These are phyloP conservation scores for Conops quadrifasciatus DNA, from an alignment of 2,888 invertebrate genomes.

Conservation along the genomic window DNA sequence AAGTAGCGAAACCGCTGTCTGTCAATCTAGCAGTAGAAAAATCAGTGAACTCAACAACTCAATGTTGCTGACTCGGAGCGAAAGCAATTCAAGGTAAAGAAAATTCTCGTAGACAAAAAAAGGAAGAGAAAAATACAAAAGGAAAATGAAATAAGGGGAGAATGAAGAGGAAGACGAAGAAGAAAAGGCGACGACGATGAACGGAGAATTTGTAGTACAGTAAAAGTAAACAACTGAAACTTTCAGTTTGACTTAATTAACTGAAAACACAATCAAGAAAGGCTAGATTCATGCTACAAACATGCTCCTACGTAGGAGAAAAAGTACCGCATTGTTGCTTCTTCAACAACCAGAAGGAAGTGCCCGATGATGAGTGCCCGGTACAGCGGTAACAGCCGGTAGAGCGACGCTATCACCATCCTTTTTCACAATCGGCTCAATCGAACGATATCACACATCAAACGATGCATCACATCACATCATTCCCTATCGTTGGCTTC, in stretches of 20 bases:
- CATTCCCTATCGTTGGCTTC: too few species aligned
- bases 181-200: background rate
- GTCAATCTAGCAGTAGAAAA: constrained; percentile 10
- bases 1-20: constrained; percentile 15
- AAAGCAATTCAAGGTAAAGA: constrained; percentile 2
- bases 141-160: background rate
- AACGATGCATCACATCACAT: too few species aligned
- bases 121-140: background rate
- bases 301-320: background rate
- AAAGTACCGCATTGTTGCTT: background rate
- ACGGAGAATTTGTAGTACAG: too few species aligned
- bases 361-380: too few species aligned
- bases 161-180: background rate
- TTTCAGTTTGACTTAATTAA: too few species aligned
- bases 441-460: too few species aligned
- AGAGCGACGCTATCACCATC: too few species aligned
- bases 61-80: constrained; percentile 16
- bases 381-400: too few species aligned
- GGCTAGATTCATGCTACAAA: too few species aligned
- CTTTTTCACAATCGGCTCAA: too few species aligned
- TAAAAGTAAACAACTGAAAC: too few species aligned
- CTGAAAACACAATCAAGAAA: too few species aligned
- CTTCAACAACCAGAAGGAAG: background rate
- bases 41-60: constrained; percentile 28
- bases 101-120: background rate